Evolutionary conservation across 2,888 invertebrate species (phyloP), one percentile per base, ranked within the genome.

Genomic region (Eupithecia vulgata): DNA sequence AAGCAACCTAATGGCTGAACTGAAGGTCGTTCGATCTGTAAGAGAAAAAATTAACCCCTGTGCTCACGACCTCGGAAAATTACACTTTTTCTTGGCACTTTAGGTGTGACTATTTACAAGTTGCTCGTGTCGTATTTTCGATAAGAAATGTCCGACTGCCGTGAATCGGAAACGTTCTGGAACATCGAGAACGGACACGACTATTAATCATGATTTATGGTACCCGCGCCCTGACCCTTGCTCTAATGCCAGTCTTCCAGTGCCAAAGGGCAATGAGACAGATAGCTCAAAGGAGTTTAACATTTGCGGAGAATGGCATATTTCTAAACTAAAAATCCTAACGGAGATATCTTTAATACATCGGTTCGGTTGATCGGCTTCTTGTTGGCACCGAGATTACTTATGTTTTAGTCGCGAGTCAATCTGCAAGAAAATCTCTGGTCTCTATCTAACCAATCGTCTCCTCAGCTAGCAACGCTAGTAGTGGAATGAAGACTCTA

Each of bases 61-160:
- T 52, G 52, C 21, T 52, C 12, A 25, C 5, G 12, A 57, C 25
- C 25, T 13, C 52, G 52, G 13, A 57, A 57, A 57, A 64, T 64
- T 17, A 35, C n/a, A 64, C 62, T 5, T 64, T 25, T 64, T n/a
- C 37, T 64, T 10, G 12, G 37, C 12, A 37, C 21, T 64, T 35
- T 77, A 68, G 70, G 68, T 67, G 74, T 68, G 70, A 37, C 48
- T 45, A 52, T n/a, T 69, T 35, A 34, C 35, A 52, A 52, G 34
- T 68, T 57, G 57, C 57, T 57, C 62, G n/a, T 62, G 62, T 62
- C 34, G 62, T 37, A 65, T 65, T 21, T 25, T 65, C 65, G 65
- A 37, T 37, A 65, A 65, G 65, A 65, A 65, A 65, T 40, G 40
- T 40, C 65, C 65, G 40, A 40, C 40, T 40, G 40, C 21, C 65